These are phyloP conservation scores for Calosoma granatense DNA, from an alignment of 1,140 invertebrate species.

Conservation along the genomic window DNA sequence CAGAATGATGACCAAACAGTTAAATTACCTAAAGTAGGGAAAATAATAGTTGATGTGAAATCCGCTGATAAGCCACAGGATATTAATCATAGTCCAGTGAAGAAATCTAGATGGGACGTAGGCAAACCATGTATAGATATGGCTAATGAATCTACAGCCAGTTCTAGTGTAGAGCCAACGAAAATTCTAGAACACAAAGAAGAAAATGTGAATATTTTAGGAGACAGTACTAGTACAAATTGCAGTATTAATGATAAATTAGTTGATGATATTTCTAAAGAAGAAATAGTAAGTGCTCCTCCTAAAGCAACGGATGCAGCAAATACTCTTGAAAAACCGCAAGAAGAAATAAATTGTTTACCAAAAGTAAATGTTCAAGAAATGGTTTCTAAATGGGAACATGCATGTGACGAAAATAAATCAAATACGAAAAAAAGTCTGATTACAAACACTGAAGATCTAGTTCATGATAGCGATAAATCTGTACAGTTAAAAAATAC, in stretches of 20 bases:
- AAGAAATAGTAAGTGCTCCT: background rate
- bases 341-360: background rate
- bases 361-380: background rate
- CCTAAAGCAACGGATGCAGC: no score
- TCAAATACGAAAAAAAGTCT: background rate
- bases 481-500: background rate
- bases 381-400: background rate
- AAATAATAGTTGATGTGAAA: conserved; percentile 11
- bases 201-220: no score
- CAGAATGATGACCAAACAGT: no score
- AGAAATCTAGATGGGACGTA: conserved; percentile 42
- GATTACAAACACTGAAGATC: background rate
- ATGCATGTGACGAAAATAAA: background rate
- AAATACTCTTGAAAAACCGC: no score
- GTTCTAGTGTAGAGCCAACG: no score
- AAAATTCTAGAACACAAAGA: no score
- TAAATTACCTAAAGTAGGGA: conserved; percentile 15
- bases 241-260: conserved; percentile 8
- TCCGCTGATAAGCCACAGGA: background rate
- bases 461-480: background rate
- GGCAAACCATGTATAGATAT: conserved; percentile 27
- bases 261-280: background rate
- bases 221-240: conserved; percentile 5
- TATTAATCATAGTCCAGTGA: conserved; percentile 19
- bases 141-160: background rate